These are phyloP conservation scores for Riparia riparia DNA, from an alignment of 2,113 vertebrate species.

Conservation along the genomic window DNA sequence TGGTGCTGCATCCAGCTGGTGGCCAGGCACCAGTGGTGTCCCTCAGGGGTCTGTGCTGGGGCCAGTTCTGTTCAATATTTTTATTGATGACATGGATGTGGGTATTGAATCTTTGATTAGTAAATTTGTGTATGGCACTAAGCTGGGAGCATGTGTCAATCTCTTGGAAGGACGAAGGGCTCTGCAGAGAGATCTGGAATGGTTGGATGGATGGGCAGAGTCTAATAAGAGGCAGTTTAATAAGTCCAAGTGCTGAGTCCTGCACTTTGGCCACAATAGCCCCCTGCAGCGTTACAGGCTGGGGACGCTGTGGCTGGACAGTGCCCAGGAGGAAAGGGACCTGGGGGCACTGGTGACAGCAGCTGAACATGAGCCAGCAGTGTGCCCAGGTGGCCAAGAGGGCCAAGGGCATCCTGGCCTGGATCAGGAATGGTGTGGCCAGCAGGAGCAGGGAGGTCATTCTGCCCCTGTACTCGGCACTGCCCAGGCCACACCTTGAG, in stretches of 20 bases:
- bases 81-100: background rate
- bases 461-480: background rate
- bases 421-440: background rate
- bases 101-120: background rate
- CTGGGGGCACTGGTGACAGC: background rate
- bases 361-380: background rate
- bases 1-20: too few species aligned
- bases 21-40: too few species aligned
- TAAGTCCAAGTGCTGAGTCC: background rate
- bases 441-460: background rate
- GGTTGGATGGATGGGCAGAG: background rate
- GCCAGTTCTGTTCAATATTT: background rate
- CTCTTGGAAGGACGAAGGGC: background rate
- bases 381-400: background rate
- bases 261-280: background rate
- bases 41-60: background rate
- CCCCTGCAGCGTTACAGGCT: accelerated
- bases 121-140: background rate
- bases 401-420: background rate
- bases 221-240: background rate
- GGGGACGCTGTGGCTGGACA: background rate
- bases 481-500: background rate
- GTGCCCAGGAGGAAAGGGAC: background rate
- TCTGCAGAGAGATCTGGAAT: background rate
- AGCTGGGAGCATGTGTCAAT: background rate